These are phyloP conservation scores for Patella depressa DNA, from an alignment of 2,888 invertebrate genomes.

Conservation along the genomic window DNA sequence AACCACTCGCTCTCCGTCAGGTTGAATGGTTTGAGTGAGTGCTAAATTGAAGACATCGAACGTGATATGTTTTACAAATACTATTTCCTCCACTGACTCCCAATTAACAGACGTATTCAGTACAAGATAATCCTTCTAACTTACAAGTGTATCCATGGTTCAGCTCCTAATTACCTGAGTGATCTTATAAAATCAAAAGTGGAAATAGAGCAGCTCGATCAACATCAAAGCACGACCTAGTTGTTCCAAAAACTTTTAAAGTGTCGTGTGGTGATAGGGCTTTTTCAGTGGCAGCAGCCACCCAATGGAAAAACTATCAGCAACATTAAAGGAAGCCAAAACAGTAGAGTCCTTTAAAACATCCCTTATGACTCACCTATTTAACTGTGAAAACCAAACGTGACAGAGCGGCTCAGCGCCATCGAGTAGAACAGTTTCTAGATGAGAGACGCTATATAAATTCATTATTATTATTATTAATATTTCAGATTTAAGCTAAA, in stretches of 20 bases:
- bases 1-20: too few species aligned
- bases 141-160: background rate
- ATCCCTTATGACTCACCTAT: background rate
- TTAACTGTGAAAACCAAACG: background rate
- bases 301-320: background rate
- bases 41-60: too few species aligned
- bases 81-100: background rate
- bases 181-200: background rate
- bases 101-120: background rate
- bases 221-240: background rate
- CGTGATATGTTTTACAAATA: too few species aligned
- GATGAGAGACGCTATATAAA: background rate
- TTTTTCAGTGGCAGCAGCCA: background rate
- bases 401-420: background rate
- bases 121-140: background rate
- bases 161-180: background rate
- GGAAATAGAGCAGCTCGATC: background rate
- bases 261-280: background rate
- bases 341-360: background rate
- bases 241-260: background rate
- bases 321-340: background rate
- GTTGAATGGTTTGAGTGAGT: too few species aligned
- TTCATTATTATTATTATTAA: too few species aligned
- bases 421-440: conserved; percentile 1
- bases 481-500: too few species aligned